These are phyloP conservation scores for Tetramorium bicarinatum DNA, from an alignment of 2,888 invertebrate genomes.

Conservation along the genomic window DNA sequence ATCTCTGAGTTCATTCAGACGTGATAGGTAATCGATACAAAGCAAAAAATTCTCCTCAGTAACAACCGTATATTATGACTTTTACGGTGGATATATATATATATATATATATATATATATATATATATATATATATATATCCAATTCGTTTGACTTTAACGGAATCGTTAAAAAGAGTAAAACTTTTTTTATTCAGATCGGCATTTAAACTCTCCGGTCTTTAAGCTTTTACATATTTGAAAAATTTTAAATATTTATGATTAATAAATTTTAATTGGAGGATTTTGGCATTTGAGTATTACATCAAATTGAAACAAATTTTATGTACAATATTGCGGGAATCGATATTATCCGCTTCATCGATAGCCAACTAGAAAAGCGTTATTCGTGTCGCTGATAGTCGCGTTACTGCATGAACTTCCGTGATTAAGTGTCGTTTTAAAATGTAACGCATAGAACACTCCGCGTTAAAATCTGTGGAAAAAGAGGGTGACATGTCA, in stretches of 20 bases:
- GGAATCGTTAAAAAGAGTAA: not conserved
- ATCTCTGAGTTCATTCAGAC: not conserved
- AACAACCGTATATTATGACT: not conserved
- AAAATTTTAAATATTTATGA: slow-evolving; percentile 3
- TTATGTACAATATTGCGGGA: slow-evolving; percentile 17
- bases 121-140: no score
- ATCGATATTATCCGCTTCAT: slow-evolving; percentile 43
- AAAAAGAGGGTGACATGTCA: slow-evolving; percentile 48
- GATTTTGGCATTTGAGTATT: slow-evolving; percentile 5
- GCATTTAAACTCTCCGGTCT: not conserved
- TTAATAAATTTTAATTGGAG: slow-evolving; percentile 3
- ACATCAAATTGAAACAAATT: slow-evolving; percentile 8
- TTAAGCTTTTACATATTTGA: not conserved
- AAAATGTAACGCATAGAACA: slow-evolving; percentile 62
- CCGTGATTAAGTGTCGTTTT: slow-evolving; percentile 67
- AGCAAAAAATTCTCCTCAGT: not conserved
- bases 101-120: no score
- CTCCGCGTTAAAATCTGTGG: slow-evolving; percentile 60
- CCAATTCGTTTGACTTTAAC: not conserved
- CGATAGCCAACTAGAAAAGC: slow-evolving; percentile 43
- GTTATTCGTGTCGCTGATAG: slow-evolving; percentile 41
- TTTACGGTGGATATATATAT: not conserved
- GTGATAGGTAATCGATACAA: not conserved
- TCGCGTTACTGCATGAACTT: slow-evolving; percentile 47
- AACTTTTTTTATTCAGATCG: not conserved